phyloP scores from a whole-genome alignment of 2,113 vertebrate species.

The Irena cyanogastra region DNA sequence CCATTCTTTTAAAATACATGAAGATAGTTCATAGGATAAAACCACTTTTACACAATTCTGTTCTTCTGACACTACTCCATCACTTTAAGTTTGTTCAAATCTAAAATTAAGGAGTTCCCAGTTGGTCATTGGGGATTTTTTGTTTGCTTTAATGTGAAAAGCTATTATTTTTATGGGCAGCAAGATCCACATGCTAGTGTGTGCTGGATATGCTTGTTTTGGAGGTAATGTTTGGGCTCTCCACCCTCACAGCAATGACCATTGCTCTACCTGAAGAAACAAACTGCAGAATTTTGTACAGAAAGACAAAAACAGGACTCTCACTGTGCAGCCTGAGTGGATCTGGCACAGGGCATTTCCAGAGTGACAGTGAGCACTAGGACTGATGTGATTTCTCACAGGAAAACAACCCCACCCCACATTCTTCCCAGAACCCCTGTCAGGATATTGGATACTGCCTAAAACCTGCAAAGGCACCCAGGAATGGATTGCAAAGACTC shows the following conservation, averaged over 20 bases:
- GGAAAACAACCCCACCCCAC: neutral
- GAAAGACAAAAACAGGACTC: neutral
- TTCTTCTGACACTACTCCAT: neutral
- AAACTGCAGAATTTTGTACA: neutral
- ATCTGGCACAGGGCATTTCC: neutral
- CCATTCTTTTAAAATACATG: neutral
- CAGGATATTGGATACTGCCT: neutral
- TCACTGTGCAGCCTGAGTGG: neutral
- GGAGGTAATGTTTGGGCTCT: neutral
- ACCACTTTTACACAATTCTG: neutral
- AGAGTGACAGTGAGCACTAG: neutral
- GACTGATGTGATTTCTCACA: neutral
- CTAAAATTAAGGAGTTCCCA: neutral
- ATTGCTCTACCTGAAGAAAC: neutral
- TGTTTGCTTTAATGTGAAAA: neutral
- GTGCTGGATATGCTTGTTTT: neutral
- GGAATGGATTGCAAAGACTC: neutral
- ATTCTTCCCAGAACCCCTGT: neutral
- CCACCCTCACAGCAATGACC: neutral
- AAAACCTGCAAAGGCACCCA: neutral
- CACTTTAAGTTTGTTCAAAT: neutral
- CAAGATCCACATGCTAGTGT: neutral
- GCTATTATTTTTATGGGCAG: neutral
- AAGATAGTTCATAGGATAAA: neutral
- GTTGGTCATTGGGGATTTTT: neutral